Percentiles rank a stretch among this genome's conserved stretches.
Evolutionary conservation across 1,140 invertebrate species (phyloP).

Genomic region (Drosophila watanabei): DNA sequence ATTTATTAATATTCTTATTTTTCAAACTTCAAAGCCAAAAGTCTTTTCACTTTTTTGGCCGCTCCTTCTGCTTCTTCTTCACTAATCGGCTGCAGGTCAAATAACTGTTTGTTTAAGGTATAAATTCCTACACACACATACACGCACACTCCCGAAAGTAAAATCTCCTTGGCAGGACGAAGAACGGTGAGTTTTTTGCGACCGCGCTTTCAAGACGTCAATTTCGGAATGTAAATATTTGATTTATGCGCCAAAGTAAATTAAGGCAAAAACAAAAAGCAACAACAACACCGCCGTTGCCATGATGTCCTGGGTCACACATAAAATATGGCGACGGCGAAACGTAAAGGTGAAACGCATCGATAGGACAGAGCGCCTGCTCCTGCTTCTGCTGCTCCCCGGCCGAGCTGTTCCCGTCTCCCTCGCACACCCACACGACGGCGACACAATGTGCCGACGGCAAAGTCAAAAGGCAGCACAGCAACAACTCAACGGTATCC

Average conservation of each 20-base stretch:
- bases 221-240: conserved; percentile 85
- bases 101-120: conserved; percentile 56
- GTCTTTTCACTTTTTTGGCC: conserved; percentile 24
- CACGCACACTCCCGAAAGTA: conserved; percentile 15
- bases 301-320: conserved; percentile 31
- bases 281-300: conserved; percentile 16
- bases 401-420: conserved; percentile 26
- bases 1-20: conserved; percentile 44
- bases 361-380: conserved; percentile 35
- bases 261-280: conserved; percentile 76
- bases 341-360: conserved; percentile 42
- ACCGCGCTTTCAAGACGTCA: conserved; percentile 82
- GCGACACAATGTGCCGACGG: conserved; percentile 36
- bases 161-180: conserved; percentile 40
- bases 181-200: conserved; percentile 48
- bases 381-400: background rate
- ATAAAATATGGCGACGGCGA: conserved; percentile 46
- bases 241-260: conserved; percentile 82
- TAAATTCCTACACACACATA: conserved; percentile 41
- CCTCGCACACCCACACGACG: conserved; percentile 37
- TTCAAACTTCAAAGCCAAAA: conserved; percentile 62
- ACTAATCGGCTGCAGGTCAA: conserved; percentile 61
- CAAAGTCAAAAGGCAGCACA: conserved; percentile 57
- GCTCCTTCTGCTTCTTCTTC: background rate
- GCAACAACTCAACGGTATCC: conserved; percentile 25